Conservation (phyloP, 2,797 vertebrate genomes). For the Macropus fuliginosus region DNA sequence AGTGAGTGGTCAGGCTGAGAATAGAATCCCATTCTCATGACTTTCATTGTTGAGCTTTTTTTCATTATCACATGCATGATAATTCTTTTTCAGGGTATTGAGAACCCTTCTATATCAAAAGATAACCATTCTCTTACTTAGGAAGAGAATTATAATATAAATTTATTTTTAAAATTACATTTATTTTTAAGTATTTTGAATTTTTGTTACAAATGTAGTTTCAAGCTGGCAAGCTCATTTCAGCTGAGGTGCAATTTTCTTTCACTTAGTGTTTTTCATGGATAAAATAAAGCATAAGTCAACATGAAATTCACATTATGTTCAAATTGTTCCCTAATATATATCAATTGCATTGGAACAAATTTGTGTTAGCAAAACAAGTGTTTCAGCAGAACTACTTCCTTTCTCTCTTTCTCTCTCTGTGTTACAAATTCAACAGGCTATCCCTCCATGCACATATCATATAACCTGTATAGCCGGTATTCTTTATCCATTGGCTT, state of each 20-base stretch:
- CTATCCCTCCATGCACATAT: not conserved
- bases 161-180: slow-evolving; percentile 18
- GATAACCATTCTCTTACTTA: not conserved
- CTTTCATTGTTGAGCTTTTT: not conserved
- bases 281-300: not conserved
- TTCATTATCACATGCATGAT: not conserved
- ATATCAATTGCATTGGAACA: not conserved
- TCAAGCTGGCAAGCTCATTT: not conserved
- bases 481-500: not conserved
- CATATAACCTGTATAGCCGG: not conserved
- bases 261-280: not conserved
- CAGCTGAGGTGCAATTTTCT: not conserved
- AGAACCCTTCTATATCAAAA: not conserved
- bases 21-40: not conserved
- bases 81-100: not conserved
- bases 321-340: not conserved
- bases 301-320: not conserved
- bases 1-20: not conserved
- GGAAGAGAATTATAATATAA: not conserved
- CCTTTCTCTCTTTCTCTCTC: too few relatives aligned
- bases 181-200: slow-evolving; percentile 40
- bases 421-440: not conserved
- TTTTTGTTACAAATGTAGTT: slow-evolving; percentile 4
- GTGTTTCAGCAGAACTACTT: not conserved
- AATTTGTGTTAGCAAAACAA: not conserved